A percentile compares a stretch with the other conserved stretches of the same genome.
phyloP scores from a whole-genome alignment of 2,797 vertebrate species.

The Sternarchorhynchus goeldii region DNA sequence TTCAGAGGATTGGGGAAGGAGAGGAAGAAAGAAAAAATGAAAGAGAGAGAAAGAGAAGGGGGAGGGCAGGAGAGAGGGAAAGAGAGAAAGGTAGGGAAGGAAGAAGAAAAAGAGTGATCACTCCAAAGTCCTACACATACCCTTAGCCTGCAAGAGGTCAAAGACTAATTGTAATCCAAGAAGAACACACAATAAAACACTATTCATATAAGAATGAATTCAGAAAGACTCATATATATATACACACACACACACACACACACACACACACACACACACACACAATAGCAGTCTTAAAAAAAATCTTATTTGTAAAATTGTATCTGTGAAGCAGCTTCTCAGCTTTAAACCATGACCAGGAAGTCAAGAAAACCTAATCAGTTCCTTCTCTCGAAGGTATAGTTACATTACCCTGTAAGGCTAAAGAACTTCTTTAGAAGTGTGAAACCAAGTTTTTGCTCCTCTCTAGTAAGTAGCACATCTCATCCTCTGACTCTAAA shows the following conservation, averaged over 20 bases:
- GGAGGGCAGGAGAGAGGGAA: not conserved
- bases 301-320: not conserved
- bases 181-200: not conserved
- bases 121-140: conserved; percentile 1
- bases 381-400: conserved; percentile 17
- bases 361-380: conserved; percentile 13
- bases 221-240: not conserved
- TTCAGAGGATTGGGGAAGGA: conserved; percentile 59
- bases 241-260: not conserved
- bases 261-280: not conserved
- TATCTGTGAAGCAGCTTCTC: not conserved
- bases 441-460: conserved; percentile 31
- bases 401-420: conserved; percentile 10
- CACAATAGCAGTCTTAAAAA: not conserved
- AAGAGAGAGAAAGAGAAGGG: not conserved
- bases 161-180: conserved; percentile 14
- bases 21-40: not conserved
- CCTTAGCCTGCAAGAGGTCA: conserved; percentile 2
- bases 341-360: conserved; percentile 3
- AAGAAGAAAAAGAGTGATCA: conserved; percentile 16
- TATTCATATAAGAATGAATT: not conserved
- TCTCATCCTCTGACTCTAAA: conserved; percentile 19
- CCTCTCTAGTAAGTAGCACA: conserved; percentile 27
- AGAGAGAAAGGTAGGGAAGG: no score
- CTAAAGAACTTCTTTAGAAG: conserved; percentile 19